Base-by-base conservation (phyloP, 1,140 invertebrate species). In the Heliothis virescens region DNA sequence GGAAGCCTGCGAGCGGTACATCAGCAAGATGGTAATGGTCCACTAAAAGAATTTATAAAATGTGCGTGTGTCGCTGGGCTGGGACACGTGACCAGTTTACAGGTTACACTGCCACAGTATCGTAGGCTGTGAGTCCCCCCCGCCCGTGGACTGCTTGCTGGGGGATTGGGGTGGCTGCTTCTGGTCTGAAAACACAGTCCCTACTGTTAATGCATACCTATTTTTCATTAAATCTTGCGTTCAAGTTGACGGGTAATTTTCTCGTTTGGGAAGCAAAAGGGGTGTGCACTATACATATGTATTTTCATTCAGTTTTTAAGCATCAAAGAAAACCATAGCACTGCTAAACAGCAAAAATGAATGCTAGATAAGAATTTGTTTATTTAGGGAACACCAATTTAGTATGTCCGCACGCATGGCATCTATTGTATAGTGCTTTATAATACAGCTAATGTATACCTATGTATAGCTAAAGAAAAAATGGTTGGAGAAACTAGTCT, bases 71-170 rank as follows among this genome's bases (percentile, higher is more conserved):
- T 82, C 81, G 83, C 77, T 50, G 69, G 76, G 84, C 63, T 60
- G 55, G 55, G 50, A 57, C 73, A 75, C 62, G 13, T 52, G 55
- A 41, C 34, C 76, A 76, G 73, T 95, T 97, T 98, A 98, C 96
- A 98, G 96, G 96, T 98, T 98, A 98, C 97, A 98, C 97, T 98
- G 98, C 98, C 97, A 98, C 97, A 98, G 97, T 98, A 98, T 98
- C 97, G 97, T 98, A 98, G 97, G 98, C 97, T 98, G 98, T 98
- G 97, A 98, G 96, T 97, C 97, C 97, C 96, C 97, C 97, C 96
- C 96, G 95, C 95, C 96, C 95, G 95, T 95, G 95, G 95, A 95
- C 94, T 95, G 94, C 86, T 94, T 97, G 96, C 95, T 96, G 96
- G 95, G 93, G 95, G 96, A 95, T 96, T 96, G 96, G 95, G 96